These are phyloP conservation scores for Euura lappo DNA, from an alignment of 1,140 invertebrate species.

Conservation along the genomic window DNA sequence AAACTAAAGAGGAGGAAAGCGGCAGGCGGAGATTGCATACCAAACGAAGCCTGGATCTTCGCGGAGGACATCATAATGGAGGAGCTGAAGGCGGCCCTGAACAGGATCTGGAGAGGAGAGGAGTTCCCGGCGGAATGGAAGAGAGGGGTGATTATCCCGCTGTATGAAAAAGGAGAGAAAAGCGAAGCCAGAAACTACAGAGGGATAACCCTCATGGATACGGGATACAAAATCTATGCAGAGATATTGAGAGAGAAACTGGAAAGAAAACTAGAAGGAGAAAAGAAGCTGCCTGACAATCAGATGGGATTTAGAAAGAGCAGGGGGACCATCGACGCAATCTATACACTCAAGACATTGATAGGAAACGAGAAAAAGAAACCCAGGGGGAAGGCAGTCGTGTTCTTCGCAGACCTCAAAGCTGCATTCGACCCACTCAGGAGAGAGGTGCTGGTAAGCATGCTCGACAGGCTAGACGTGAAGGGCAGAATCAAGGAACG, in stretches of 20 bases:
- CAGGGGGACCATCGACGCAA: conserved; percentile 17
- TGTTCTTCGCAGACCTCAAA: not conserved
- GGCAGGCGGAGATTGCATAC: conserved; percentile 16
- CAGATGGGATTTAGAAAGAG: conserved; percentile 15
- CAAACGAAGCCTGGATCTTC: conserved; percentile 19
- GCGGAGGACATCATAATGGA: not conserved
- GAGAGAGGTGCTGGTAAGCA: conserved; percentile 15
- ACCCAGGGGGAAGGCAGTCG: conserved; percentile 11
- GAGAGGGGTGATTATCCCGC: not conserved
- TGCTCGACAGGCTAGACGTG: conserved; percentile 14
- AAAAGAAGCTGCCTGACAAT: not conserved
- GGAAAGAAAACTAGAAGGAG: conserved; percentile 10
- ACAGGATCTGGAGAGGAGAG: not conserved
- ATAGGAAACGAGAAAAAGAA: conserved; percentile 15
- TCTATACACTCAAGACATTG: conserved; percentile 15
- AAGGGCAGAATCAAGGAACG: conserved; percentile 11
- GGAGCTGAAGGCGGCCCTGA: not conserved
- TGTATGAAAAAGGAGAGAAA: not conserved
- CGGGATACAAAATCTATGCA: conserved; percentile 13
- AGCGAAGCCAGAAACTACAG: not conserved
- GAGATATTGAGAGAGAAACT: conserved; percentile 16
- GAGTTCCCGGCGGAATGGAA: not conserved
- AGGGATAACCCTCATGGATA: conserved; percentile 2
- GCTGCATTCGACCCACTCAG: not conserved
- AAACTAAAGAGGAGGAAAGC: conserved; percentile 17